These are phyloP conservation scores for Dilophus febrilis DNA, from an alignment of 2,888 invertebrate genomes.

Conservation along the genomic window DNA sequence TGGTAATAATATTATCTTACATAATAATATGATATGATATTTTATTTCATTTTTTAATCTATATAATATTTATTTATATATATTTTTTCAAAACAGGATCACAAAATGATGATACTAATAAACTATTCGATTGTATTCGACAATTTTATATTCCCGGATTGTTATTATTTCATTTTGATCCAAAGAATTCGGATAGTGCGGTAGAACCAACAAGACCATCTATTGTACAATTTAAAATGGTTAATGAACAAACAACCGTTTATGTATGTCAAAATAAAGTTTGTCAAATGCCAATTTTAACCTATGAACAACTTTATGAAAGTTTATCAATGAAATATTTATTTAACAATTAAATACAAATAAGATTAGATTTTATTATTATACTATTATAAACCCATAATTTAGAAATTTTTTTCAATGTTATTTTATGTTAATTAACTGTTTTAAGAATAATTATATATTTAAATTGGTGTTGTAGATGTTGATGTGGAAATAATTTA, in stretches of 20 bases:
- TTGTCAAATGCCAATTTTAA: slow-evolving; percentile 28
- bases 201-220: slow-evolving; percentile 19
- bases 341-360: no score
- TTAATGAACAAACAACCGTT: slow-evolving; percentile 25
- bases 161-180: slow-evolving; percentile 21
- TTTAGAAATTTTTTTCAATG: no score
- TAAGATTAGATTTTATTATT: no score
- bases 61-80: neutral
- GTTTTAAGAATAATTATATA: no score
- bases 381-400: no score
- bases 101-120: slow-evolving; percentile 19
- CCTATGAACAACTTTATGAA: slow-evolving; percentile 13
- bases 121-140: slow-evolving; percentile 23
- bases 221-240: slow-evolving; percentile 26
- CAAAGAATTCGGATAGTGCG: slow-evolving; percentile 19
- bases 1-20: slow-evolving; percentile 12
- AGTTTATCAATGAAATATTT: slow-evolving; percentile 2
- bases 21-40: neutral
- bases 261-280: slow-evolving; percentile 29
- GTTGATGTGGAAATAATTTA: no score
- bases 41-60: neutral
- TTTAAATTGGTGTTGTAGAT: no score
- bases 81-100: slow-evolving; percentile 11
- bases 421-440: no score
- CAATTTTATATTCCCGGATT: slow-evolving; percentile 28